Evolutionary conservation across 2,888 invertebrate genomes (phyloP).

Genomic region (Chrysomela aeneicollis): DNA sequence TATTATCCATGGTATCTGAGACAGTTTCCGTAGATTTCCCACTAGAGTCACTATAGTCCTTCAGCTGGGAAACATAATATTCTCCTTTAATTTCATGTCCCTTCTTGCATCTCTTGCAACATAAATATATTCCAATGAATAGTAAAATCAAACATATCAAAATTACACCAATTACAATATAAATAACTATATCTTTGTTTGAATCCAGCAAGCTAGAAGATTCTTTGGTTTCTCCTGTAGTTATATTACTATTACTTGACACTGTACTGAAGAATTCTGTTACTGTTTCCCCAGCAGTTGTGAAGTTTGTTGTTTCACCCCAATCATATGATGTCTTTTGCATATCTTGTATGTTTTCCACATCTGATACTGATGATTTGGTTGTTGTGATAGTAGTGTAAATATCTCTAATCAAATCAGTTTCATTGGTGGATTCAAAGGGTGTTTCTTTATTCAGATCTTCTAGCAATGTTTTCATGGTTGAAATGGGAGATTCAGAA

Average conservation of each 20-base stretch:
- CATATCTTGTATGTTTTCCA: not conserved
- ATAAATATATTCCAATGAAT: constrained; percentile 35
- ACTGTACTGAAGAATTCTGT: constrained; percentile 4
- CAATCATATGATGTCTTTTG: not conserved
- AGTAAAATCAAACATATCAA: constrained; percentile 43
- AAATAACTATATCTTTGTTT: constrained; percentile 12
- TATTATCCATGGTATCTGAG: constrained; percentile 9
- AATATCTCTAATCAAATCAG: not conserved
- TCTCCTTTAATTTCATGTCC: constrained; percentile 29
- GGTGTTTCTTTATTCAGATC: not conserved
- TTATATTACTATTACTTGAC: constrained; percentile 2
- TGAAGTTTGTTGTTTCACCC: not conserved
- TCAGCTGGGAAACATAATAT: constrained; percentile 41
- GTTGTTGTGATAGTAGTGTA: not conserved
- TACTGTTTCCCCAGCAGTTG: not conserved
- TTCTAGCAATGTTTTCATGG: not conserved
- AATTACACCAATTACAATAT: constrained; percentile 45
- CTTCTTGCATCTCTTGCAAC: constrained; percentile 44
- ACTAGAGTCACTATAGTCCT: constrained; percentile 29
- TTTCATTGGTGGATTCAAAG: not conserved
- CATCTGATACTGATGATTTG: not conserved
- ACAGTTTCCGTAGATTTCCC: constrained; percentile 15
- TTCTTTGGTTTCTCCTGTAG: not conserved
- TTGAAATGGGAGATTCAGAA: not conserved
- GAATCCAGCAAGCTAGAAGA: not conserved